These are phyloP conservation scores for Zaprionus ghesquierei DNA, from an alignment of 1,140 invertebrate species.

Conservation along the genomic window DNA sequence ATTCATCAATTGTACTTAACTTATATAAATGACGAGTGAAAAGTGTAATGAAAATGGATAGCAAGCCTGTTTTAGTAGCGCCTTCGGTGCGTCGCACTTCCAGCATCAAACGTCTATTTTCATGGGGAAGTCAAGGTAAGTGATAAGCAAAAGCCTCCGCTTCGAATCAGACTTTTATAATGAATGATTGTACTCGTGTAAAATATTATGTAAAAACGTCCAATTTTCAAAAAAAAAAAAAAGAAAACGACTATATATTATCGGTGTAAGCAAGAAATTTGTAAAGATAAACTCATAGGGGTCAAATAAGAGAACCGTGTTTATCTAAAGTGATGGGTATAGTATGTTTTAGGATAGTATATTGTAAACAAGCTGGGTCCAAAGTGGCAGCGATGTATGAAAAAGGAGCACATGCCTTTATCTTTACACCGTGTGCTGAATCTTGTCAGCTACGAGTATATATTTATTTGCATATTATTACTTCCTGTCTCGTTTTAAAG, in stretches of 20 bases:
- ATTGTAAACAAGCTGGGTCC: background rate
- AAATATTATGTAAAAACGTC: too few relatives aligned
- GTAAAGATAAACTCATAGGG: background rate
- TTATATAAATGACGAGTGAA: background rate
- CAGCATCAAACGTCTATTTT: constrained; percentile 86
- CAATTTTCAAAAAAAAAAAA: background rate
- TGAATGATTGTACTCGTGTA: background rate
- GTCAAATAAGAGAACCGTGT: background rate
- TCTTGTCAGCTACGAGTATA: background rate
- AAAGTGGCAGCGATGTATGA: background rate
- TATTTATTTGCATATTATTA: background rate
- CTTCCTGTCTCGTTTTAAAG: background rate
- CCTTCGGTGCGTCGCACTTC: constrained; percentile 84
- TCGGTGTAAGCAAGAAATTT: background rate
- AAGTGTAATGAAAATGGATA: constrained; percentile 39
- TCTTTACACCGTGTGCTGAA: background rate
- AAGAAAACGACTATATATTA: background rate
- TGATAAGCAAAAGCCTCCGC: constrained; percentile 14
- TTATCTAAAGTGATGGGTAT: background rate
- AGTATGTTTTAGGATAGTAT: background rate
- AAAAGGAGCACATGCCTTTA: background rate
- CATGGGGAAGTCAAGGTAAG: constrained; percentile 84
- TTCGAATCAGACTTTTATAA: background rate
- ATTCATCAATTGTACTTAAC: background rate
- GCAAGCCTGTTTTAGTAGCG: constrained; percentile 66